Conservation (phyloP, 2,888 invertebrate genomes). For the Morinoia aosen region DNA sequence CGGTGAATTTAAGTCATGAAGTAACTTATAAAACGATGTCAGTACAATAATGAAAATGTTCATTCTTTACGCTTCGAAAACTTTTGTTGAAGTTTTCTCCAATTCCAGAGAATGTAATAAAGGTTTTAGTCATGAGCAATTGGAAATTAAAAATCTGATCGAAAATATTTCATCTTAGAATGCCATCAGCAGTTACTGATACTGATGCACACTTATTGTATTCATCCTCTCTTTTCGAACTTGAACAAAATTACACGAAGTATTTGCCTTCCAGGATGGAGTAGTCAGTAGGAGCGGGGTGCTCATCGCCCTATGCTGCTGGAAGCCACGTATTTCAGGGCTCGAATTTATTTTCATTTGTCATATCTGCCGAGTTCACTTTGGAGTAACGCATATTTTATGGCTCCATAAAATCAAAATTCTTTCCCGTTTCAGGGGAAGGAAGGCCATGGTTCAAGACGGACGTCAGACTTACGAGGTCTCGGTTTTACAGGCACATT, state of each 20-base stretch:
- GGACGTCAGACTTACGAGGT: background rate
- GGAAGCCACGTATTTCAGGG: background rate
- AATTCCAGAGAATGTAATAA: too few species aligned
- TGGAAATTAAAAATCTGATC: too few species aligned
- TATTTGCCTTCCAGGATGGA: background rate
- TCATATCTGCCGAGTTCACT: background rate
- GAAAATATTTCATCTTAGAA: too few species aligned
- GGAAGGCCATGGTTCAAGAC: background rate
- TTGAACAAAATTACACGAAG: background rate
- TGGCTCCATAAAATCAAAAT: constrained; percentile 22
- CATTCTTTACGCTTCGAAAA: too few species aligned
- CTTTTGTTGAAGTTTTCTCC: too few species aligned
- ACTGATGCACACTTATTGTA: too few species aligned
- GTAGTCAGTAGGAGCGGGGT: background rate
- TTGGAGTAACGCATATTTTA: constrained; percentile 21
- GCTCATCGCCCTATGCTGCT: background rate
- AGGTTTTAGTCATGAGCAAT: too few species aligned
- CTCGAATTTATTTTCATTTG: background rate
- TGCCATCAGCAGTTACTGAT: too few species aligned
- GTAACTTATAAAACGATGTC: too few species aligned
- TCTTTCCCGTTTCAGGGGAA: background rate
- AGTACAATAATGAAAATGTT: too few species aligned
- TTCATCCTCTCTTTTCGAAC: too few species aligned
- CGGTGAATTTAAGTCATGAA: too few species aligned
- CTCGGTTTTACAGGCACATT: background rate